phyloP scores from a whole-genome alignment of 2,888 invertebrate genomes.

The Eudiplozoon nipponicum region DNA sequence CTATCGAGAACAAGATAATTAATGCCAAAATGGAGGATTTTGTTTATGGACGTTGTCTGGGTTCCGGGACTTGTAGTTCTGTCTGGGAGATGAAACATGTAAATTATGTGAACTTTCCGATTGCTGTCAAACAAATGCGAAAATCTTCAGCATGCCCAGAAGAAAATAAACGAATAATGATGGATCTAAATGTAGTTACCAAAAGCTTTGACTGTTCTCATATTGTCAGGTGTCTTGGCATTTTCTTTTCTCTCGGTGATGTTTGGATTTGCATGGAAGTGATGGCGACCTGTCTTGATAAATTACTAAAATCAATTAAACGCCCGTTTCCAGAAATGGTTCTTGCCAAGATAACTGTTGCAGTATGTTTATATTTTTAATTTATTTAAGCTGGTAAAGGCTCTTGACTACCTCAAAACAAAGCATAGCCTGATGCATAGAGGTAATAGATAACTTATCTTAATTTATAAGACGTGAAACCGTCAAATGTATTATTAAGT shows the following conservation, averaged over 20 bases:
- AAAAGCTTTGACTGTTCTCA: constrained; percentile 78
- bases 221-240: constrained; percentile 80
- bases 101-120: constrained; percentile 6
- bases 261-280: constrained; percentile 94
- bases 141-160: constrained; percentile 60
- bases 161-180: constrained; percentile 81
- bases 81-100: constrained; percentile 11
- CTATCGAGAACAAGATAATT: constrained; percentile 6
- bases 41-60: constrained; percentile 9
- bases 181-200: constrained; percentile 91
- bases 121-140: constrained; percentile 38
- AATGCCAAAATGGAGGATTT: constrained; percentile 13
- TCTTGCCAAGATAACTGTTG: constrained; percentile 67
- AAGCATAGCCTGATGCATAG: constrained; percentile 79
- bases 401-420: constrained; percentile 79
- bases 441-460: constrained; percentile 21
- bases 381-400: constrained; percentile 34
- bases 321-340: constrained; percentile 74
- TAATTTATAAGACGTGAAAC: constrained; percentile 48
- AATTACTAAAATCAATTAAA: constrained; percentile 44
- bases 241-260: constrained; percentile 56
- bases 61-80: constrained; percentile 14
- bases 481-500: constrained; percentile 82
- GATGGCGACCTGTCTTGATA: constrained; percentile 93
- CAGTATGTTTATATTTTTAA: constrained; percentile 5